These are phyloP conservation scores for Holothuria leucospilota DNA, from an alignment of 53 echinoderm and acorn worm genomes.

Conservation along the genomic window DNA sequence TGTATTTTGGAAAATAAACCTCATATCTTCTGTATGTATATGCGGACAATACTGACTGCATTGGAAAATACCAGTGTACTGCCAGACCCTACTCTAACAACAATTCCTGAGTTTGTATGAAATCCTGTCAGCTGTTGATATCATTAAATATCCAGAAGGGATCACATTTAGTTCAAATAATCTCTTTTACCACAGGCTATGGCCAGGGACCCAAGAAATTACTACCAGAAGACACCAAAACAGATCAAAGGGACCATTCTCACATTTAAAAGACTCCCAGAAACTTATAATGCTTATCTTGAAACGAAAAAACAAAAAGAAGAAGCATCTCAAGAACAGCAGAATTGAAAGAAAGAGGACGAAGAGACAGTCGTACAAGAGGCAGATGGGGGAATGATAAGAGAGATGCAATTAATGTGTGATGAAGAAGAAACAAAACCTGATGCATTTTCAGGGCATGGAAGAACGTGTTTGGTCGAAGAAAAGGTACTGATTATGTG, in stretches of 20 bases:
- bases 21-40: no score
- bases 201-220: constrained; percentile 87
- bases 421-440: neutral
- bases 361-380: constrained; percentile 20
- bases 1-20: no score
- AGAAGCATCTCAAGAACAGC: neutral
- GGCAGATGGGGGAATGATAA: neutral
- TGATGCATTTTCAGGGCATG: no score
- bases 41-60: no score
- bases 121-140: no score
- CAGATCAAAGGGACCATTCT: constrained; percentile 89
- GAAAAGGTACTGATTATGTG: no score
- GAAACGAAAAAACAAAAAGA: constrained; percentile 44
- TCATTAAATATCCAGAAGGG: neutral
- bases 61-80: no score
- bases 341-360: neutral
- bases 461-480: no score
- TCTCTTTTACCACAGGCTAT: constrained; percentile 66
- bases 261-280: constrained; percentile 79
- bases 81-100: no score
- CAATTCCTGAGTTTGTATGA: no score
- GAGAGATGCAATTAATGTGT: neutral
- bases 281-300: constrained; percentile 75
- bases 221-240: constrained; percentile 97
- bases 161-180: neutral